Base-by-base conservation (phyloP, 2,797 vertebrate species). In the Bradypodion pumilum region DNA sequence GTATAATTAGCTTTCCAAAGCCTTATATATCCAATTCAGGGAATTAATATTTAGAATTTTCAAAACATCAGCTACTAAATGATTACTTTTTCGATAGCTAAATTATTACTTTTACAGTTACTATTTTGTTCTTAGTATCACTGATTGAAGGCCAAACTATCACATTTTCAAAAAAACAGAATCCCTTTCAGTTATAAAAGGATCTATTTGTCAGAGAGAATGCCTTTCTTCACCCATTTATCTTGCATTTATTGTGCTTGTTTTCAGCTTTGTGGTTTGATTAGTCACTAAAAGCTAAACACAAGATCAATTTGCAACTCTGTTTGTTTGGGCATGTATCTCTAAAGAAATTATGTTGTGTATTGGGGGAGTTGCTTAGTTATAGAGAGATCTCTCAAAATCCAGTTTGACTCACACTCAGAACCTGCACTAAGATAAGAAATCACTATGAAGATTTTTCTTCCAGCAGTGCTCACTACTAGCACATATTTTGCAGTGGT, bases 31-130 rank as follows among this genome's bases (percentile, higher is more conserved):
- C 52, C 52, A 56, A 56, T 56, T 52, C 52, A 75, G 35, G 25
- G 16, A n/a, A 66, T 66, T 46, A 21, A 79, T 27, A 66, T 21
- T 44, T 79, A n/a, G 44, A 32, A 23, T 49, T 21, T 79, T 66
- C 35, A 79, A 12, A 68, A 85, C 1, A 21, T 62, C 83, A 89
- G 76, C 81, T 90, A 83, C 88, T 87, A 76, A 74, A 78, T 89
- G 62, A 83, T 32, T 69, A 85, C 89, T 27, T 15, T 63, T 15
- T n/a, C n/a, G n/a, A n/a, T n/a, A 91, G 84, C 88, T 87, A 76
- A 74, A 78, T 89, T 62, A 83, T 32, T 69, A 85, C 89, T 27
- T 15, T 63, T 15, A 29, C 27, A 78, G 37, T 27, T 59, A 29
- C 2, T 10, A 40, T 63, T 78, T 42, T 44, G 32, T 25, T 19